phyloP scores from a whole-genome alignment of 2,888 invertebrate species.

The Parnassius apollo region DNA sequence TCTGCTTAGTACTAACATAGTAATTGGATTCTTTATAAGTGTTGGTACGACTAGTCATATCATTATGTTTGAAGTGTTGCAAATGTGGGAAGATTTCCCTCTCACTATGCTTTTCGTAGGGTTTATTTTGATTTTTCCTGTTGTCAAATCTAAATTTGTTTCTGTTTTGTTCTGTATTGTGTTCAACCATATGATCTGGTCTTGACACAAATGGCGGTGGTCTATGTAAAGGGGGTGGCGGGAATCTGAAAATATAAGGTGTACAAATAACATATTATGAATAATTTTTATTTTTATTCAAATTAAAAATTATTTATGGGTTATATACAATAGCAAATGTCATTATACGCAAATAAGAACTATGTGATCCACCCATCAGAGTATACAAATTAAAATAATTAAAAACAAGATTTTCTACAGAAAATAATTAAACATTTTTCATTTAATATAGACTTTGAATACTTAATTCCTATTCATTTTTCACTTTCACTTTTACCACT shows the following conservation, averaged over 20 bases:
- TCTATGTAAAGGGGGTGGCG: slow-evolving; percentile 47
- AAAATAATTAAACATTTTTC: no score
- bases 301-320: no score
- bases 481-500: no score
- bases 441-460: no score
- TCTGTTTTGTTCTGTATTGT: slow-evolving; percentile 19
- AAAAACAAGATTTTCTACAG: no score
- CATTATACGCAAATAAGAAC: no score
- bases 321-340: no score
- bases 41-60: slow-evolving; percentile 35
- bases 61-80: slow-evolving; percentile 40
- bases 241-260: slow-evolving; percentile 47
- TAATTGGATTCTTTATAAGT: slow-evolving; percentile 35
- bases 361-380: no score
- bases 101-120: slow-evolving; percentile 38
- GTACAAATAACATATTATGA: no score
- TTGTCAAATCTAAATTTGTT: slow-evolving; percentile 24
- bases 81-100: slow-evolving; percentile 39
- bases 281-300: no score
- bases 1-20: slow-evolving; percentile 38
- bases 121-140: slow-evolving; percentile 43
- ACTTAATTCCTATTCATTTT: no score
- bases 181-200: slow-evolving; percentile 33
- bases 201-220: slow-evolving; percentile 38
- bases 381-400: no score